Percentiles rank a stretch among this genome's conserved stretches.
phyloP scores from a whole-genome alignment of 2,888 invertebrate genomes.

The Oeneis ivallda region DNA sequence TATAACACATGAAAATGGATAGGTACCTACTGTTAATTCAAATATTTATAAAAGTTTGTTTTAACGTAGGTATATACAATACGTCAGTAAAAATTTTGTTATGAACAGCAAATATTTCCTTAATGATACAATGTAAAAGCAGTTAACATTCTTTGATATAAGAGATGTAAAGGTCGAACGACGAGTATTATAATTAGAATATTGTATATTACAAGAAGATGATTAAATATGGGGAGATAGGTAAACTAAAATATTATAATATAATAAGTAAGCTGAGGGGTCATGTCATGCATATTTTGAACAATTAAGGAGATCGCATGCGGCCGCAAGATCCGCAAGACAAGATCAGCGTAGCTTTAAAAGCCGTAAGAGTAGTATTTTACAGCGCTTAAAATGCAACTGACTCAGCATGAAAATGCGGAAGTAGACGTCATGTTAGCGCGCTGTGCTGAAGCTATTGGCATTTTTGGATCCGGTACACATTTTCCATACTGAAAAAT shows the following conservation, averaged over 20 bases:
- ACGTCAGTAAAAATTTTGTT: neutral
- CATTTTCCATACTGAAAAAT: neutral
- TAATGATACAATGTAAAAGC: neutral
- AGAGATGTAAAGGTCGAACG: neutral
- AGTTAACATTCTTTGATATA: neutral
- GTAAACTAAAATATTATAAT: constrained; percentile 23
- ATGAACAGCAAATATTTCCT: neutral
- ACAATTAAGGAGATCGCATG: constrained; percentile 42
- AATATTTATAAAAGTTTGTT: neutral
- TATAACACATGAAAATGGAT: neutral
- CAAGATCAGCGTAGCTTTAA: neutral
- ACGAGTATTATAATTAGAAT: neutral
- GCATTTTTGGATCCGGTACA: neutral
- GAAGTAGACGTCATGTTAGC: neutral
- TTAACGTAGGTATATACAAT: neutral
- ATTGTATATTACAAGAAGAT: neutral
- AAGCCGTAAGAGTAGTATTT: neutral
- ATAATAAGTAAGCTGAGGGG: constrained; percentile 45
- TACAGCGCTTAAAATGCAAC: neutral
- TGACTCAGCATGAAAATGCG: neutral
- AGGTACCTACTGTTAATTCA: neutral
- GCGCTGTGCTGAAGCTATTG: neutral
- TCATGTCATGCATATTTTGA: constrained; percentile 59
- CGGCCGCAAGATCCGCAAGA: neutral
- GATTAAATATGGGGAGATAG: constrained; percentile 9